A percentile compares a stretch with the other conserved stretches of the same genome.
These are phyloP conservation scores for Malacosoma neustria DNA, from an alignment of 2,888 invertebrate genomes.

Conservation along the genomic window DNA sequence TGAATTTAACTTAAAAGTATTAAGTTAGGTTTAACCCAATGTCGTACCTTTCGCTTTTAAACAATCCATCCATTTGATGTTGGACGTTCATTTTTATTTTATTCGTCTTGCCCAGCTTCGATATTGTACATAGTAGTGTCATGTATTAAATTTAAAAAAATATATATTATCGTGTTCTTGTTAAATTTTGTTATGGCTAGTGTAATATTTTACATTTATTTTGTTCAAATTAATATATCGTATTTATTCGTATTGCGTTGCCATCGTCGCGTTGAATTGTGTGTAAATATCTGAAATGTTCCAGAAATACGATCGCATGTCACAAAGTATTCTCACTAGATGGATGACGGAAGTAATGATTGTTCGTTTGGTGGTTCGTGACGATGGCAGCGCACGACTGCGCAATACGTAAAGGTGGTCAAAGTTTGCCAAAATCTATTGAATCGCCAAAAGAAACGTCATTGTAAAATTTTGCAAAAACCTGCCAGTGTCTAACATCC, in stretches of 20 bases:
- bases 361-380: neutral
- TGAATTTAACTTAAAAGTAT: too few relatives aligned
- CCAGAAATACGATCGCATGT: slow-evolving; percentile 33
- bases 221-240: slow-evolving; percentile 20
- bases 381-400: neutral
- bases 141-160: slow-evolving; percentile 40
- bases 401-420: slow-evolving; percentile 18
- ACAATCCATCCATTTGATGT: slow-evolving; percentile 61
- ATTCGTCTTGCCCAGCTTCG: slow-evolving; percentile 66
- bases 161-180: slow-evolving; percentile 50
- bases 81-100: slow-evolving; percentile 53
- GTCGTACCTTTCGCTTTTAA: slow-evolving; percentile 57
- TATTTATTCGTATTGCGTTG: slow-evolving; percentile 31
- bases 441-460: slow-evolving; percentile 48
- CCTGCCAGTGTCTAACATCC: slow-evolving; percentile 70
- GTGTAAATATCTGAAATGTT: slow-evolving; percentile 37
- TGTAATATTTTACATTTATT: slow-evolving; percentile 47
- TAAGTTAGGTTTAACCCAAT: slow-evolving; percentile 28
- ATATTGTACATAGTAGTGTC: slow-evolving; percentile 62
- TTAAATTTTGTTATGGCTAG: slow-evolving; percentile 65
- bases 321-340: slow-evolving; percentile 29
- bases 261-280: slow-evolving; percentile 26
- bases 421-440: slow-evolving; percentile 47
- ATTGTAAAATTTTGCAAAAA: slow-evolving; percentile 47
- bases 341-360: neutral